Conservation (phyloP, 2,113 vertebrate genomes). For the Rhinopomastus cyanomelas region DNA sequence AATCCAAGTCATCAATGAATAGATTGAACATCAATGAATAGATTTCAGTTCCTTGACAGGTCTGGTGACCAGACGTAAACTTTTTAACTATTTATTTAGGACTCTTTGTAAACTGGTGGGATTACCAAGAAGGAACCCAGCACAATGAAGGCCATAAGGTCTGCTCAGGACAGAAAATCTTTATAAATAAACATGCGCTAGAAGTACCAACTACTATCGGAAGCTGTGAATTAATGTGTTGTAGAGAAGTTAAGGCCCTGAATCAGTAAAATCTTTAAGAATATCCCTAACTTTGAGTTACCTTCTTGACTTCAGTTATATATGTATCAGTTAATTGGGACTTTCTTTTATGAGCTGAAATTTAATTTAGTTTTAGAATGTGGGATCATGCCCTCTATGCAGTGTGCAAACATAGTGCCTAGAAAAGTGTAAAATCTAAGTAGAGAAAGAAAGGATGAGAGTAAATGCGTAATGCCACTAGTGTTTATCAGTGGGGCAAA, state of each 20-base stretch:
- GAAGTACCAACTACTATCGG: background rate
- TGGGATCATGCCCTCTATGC: background rate
- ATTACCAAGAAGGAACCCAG: conserved; percentile 15
- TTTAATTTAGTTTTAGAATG: background rate
- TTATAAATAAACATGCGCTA: background rate
- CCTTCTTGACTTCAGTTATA: background rate
- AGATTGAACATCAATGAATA: too few relatives aligned
- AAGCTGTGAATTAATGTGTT: conserved; percentile 12
- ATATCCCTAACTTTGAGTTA: background rate
- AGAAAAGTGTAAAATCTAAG: background rate
- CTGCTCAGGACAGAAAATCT: conserved; percentile 1
- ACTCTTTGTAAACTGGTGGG: conserved; percentile 26
- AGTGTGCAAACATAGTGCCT: background rate
- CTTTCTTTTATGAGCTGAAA: background rate
- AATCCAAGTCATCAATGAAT: too few relatives aligned
- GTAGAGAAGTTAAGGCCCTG: background rate
- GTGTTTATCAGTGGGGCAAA: background rate
- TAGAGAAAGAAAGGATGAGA: background rate
- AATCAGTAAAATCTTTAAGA: background rate
- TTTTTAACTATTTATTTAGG: conserved; percentile 44
- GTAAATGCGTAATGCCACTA: background rate
- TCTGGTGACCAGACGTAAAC: conserved; percentile 9
- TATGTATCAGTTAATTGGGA: background rate
- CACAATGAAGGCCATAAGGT: background rate
- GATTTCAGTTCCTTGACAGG: background rate